A percentile compares a stretch with the other conserved stretches of the same genome.
Evolutionary conservation across 2,113 vertebrate genomes (phyloP).

Genomic region (Jaculus jaculus): DNA sequence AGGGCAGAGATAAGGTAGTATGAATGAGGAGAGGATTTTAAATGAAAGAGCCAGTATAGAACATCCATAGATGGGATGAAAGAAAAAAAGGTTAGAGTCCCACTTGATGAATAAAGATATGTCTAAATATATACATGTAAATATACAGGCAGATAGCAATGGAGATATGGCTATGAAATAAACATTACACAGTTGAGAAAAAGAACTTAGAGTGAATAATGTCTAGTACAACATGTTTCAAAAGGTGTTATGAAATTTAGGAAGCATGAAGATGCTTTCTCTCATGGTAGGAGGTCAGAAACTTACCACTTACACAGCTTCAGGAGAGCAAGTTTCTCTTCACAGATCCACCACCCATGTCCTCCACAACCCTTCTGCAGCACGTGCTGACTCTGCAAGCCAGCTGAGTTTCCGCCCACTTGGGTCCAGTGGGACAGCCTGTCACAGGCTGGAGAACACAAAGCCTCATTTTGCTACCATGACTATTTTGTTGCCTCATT

Average conservation of each 20-base stretch:
- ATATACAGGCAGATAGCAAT: neutral
- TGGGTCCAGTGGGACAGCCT: neutral
- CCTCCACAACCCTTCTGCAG: neutral
- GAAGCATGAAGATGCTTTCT: neutral
- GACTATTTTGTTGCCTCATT: neutral
- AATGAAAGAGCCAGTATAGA: neutral
- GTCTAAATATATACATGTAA: neutral
- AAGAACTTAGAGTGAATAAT: neutral
- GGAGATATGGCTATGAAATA: neutral
- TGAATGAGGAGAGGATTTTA: neutral
- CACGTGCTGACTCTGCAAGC: neutral
- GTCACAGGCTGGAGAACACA: neutral
- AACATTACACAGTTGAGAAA: neutral
- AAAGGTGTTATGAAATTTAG: neutral
- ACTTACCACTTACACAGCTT: neutral
- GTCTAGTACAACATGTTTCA: neutral
- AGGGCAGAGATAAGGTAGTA: neutral
- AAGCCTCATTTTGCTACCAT: neutral
- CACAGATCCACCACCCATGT: neutral
- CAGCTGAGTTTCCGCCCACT: neutral
- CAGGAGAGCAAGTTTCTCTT: neutral
- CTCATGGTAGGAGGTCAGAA: neutral
- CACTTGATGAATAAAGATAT: neutral
- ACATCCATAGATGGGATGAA: neutral
- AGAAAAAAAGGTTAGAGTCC: neutral